Conservation (phyloP, 2,113 vertebrate genomes). For the Calypte anna region DNA sequence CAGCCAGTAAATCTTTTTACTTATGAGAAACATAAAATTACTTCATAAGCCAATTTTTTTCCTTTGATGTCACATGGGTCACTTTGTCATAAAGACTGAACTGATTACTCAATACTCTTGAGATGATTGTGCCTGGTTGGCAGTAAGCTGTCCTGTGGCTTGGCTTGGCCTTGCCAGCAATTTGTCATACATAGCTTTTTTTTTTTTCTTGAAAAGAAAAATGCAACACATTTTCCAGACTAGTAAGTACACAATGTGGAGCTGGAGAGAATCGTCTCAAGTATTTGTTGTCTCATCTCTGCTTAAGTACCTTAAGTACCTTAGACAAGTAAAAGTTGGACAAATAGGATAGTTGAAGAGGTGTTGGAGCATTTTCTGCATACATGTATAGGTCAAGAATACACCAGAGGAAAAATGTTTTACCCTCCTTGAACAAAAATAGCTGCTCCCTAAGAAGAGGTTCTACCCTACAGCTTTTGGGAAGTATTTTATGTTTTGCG, state of each 20-base stretch:
- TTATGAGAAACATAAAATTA: slow-evolving; percentile 41
- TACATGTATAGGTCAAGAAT: not conserved
- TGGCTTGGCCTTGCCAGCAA: not conserved
- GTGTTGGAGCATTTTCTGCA: not conserved
- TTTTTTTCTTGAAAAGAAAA: not conserved
- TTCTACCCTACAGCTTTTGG: not conserved
- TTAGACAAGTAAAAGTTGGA: not conserved
- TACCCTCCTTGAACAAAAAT: not conserved
- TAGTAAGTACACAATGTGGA: not conserved
- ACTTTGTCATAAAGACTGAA: slow-evolving; percentile 25
- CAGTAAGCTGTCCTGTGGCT: not conserved
- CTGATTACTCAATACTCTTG: slow-evolving; percentile 57
- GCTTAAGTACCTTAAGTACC: not conserved
- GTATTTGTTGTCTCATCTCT: not conserved
- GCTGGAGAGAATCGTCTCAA: not conserved
- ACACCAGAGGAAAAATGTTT: not conserved
- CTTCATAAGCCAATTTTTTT: slow-evolving; percentile 48
- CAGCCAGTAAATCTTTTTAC: slow-evolving; percentile 18
- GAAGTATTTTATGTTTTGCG: not conserved
- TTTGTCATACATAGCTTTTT: not conserved
- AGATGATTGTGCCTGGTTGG: slow-evolving; percentile 18
- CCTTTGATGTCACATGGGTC: slow-evolving; percentile 34
- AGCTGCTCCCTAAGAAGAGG: not conserved
- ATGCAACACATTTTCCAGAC: not conserved
- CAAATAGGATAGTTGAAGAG: not conserved